Evolutionary conservation across 2,113 vertebrate genomes (phyloP), one percentile per base, ranked within the genome.

Genomic region (Cheilinus undulatus): DNA sequence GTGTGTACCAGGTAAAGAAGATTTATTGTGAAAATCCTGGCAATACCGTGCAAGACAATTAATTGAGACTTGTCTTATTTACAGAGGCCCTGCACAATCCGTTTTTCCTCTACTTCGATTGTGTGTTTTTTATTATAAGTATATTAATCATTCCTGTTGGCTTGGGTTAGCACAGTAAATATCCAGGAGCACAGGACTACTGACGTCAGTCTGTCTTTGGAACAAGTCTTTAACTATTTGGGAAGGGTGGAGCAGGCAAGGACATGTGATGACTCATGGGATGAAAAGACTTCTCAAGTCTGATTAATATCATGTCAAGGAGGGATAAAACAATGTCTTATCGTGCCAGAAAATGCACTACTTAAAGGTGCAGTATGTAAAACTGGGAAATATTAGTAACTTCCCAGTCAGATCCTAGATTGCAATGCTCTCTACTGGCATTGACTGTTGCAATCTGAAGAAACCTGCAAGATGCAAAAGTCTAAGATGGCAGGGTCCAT

Each of bases 1-100:
- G 34, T 97, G 96, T 86, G 95, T 99, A 53, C 97, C 97, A 95
- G 97, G 97, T 94, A 88, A n/a, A n/a, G n/a, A 34, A 69, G 0
- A 51, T 22, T 57, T 2, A 46, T 4, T 23, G n/a, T 34, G 12
- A 49, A 13, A 50, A 19, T 42, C 19, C 23, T 34, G 6, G 17
- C 13, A n/a, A 27, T 38, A 2, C 50, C 58, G 28, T 56, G 49
- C 17, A 32, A 34, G 40, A 43, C 19, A n/a, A n/a, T n/a, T 9
- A 38, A 36, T n/a, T 42, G 22, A 81, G 20, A 14, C 38, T 30
- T 53, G 3, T 46, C 36, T 30, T 40, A 6, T 3, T n/a, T 49
- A 20, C 14, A 4, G 27, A 36, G 30, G n/a, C 14, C 17, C 45
- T 30, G 28, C 49, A 20, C 17, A 53, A 51, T 62, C 48, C 26